Evolutionary conservation across 2,797 vertebrate species (phyloP).

Genomic region (Pelobates cultripes): DNA sequence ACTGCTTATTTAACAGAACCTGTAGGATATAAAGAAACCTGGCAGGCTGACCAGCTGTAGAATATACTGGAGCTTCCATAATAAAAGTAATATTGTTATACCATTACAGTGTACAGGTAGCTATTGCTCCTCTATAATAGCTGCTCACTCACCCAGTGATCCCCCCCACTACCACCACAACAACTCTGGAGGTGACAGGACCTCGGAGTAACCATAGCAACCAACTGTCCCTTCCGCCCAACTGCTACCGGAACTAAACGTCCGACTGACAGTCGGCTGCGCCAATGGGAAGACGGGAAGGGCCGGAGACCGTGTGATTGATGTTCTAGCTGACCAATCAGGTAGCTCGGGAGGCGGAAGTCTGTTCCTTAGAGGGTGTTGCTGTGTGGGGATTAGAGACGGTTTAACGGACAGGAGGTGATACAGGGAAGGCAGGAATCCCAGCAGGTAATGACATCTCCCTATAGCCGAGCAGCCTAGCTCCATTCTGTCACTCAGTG

Average conservation of each 20-base stretch:
- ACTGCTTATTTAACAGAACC: no score
- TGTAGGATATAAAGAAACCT: no score
- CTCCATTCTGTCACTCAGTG: no score
- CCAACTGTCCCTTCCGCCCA: not conserved
- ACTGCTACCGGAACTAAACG: not conserved
- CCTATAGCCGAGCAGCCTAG: conserved; percentile 6
- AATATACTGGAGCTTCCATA: no score
- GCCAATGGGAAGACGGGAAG: not conserved
- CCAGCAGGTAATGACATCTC: conserved; percentile 14
- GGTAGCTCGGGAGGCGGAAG: not conserved
- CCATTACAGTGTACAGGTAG: no score
- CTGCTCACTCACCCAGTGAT: no score
- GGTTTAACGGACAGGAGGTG: conserved; percentile 28
- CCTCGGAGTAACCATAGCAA: not conserved
- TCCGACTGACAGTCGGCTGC: not conserved
- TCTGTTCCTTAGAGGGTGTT: conserved; percentile 4
- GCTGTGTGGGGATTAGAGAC: conserved; percentile 6
- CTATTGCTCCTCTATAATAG: no score
- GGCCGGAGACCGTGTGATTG: not conserved
- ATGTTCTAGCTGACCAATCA: conserved; percentile 6
- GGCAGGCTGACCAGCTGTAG: no score
- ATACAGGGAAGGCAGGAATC: not conserved
- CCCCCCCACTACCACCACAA: no score
- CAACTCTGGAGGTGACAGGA: not conserved
- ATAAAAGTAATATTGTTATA: no score